Conservation (phyloP, 2,888 invertebrate species). For the Tanytarsus gracilentus region DNA sequence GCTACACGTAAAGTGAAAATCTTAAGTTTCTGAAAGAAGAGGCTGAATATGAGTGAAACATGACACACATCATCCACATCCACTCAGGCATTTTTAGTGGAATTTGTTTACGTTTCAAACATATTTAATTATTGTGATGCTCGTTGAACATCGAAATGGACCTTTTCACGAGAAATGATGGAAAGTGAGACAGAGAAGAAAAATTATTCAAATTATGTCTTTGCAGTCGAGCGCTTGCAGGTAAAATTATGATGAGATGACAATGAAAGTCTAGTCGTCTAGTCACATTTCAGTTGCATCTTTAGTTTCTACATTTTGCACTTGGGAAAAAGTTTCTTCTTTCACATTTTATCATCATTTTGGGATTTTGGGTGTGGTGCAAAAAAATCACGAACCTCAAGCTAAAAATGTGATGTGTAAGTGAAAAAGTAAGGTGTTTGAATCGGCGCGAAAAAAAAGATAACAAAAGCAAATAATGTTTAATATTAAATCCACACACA, state of each 20-base stretch:
- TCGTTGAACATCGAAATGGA: neutral
- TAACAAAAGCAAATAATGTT: too few relatives aligned
- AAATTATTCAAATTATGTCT: conserved; percentile 5
- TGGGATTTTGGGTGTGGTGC: too few relatives aligned
- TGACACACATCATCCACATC: conserved; percentile 25
- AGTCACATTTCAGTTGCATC: conserved; percentile 6
- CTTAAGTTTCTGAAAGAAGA: conserved; percentile 14
- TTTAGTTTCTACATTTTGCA: too few relatives aligned
- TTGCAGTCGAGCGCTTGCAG: conserved; percentile 2
- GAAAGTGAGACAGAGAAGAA: neutral
- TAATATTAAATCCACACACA: too few relatives aligned
- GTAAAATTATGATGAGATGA: neutral
- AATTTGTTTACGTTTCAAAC: neutral
- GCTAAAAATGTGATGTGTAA: too few relatives aligned
- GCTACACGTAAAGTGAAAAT: conserved; percentile 3
- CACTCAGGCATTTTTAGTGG: conserved; percentile 8
- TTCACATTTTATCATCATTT: too few relatives aligned
- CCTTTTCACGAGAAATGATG: conserved; percentile 3
- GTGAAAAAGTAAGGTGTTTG: too few relatives aligned
- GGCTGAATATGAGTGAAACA: neutral
- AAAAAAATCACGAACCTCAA: too few relatives aligned
- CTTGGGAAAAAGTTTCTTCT: too few relatives aligned
- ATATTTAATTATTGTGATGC: neutral
- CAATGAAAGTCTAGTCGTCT: conserved; percentile 9
- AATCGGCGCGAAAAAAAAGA: too few relatives aligned